Evolutionary conservation across 1,140 invertebrate genomes (phyloP).

Genomic region (Protaetia brevitarsis): DNA sequence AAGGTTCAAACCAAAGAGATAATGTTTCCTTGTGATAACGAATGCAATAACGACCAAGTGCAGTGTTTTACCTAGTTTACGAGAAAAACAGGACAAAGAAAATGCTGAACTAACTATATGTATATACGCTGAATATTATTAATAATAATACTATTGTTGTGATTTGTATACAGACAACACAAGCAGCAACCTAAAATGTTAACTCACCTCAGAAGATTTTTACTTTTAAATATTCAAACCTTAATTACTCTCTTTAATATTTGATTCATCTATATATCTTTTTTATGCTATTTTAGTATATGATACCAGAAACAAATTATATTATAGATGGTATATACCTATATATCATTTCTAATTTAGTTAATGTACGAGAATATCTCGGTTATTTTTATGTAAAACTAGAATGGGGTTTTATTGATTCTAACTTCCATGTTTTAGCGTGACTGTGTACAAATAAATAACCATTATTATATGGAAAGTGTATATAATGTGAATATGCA

Average conservation of each 20-base stretch:
- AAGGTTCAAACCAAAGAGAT: background rate
- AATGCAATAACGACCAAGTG: constrained; percentile 29
- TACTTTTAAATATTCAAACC: no score
- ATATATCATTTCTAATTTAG: no score
- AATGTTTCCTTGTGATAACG: constrained; percentile 24
- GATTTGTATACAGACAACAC: background rate
- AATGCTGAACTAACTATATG: background rate
- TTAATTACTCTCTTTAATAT: no score
- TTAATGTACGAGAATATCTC: background rate
- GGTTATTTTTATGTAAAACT: background rate
- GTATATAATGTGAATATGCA: constrained; percentile 11
- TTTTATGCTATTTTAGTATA: no score
- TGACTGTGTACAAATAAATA: background rate
- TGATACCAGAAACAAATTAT: no score
- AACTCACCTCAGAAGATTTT: background rate
- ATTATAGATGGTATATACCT: no score
- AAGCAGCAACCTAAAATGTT: background rate
- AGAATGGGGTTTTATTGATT: background rate
- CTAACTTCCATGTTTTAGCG: background rate
- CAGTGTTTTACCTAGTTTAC: constrained; percentile 14
- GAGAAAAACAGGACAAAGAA: background rate
- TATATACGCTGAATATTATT: background rate
- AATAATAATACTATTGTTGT: no score
- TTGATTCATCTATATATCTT: no score
- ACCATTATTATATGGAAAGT: background rate